These are phyloP conservation scores for Melolontha melolontha DNA, from an alignment of 2,888 invertebrate species.

Conservation along the genomic window DNA sequence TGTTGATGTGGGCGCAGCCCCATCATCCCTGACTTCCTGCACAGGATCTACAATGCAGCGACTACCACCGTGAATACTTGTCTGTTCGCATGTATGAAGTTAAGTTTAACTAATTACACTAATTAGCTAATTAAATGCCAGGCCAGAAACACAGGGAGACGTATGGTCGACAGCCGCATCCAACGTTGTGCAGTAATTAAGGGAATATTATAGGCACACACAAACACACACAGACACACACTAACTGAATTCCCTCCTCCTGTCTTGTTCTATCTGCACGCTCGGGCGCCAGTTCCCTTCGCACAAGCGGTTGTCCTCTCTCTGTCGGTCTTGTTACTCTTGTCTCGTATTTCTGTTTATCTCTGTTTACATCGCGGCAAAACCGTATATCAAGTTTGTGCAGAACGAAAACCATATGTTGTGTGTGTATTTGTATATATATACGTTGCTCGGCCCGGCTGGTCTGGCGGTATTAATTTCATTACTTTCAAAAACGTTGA, in stretches of 20 bases:
- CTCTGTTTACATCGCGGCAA: background rate
- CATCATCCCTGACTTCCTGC: slow-evolving; percentile 42
- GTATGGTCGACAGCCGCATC: slow-evolving; percentile 55
- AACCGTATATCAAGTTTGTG: no score
- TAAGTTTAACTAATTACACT: slow-evolving; percentile 62
- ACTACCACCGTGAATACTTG: slow-evolving; percentile 52
- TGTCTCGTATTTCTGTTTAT: background rate
- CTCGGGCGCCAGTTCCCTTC: background rate
- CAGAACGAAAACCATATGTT: no score
- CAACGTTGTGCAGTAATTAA: slow-evolving; percentile 56
- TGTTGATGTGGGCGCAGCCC: slow-evolving; percentile 32
- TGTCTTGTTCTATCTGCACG: slow-evolving; percentile 20
- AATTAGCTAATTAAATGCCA: slow-evolving; percentile 65
- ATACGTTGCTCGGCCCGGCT: slow-evolving; percentile 49
- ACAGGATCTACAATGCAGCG: slow-evolving; percentile 37
- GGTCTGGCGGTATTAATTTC: slow-evolving; percentile 40
- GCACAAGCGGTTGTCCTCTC: background rate
- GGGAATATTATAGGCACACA: slow-evolving; percentile 54
- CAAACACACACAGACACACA: slow-evolving; percentile 10
- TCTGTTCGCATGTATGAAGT: slow-evolving; percentile 56
- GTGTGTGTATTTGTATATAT: slow-evolving; percentile 1
- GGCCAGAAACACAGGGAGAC: slow-evolving; percentile 55
- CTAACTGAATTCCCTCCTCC: slow-evolving; percentile 1
- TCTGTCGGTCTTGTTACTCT: slow-evolving; percentile 4
- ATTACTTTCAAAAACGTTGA: slow-evolving; percentile 39